Base-by-base conservation (phyloP, 2,113 vertebrate species). In the Polyodon spathula region DNA sequence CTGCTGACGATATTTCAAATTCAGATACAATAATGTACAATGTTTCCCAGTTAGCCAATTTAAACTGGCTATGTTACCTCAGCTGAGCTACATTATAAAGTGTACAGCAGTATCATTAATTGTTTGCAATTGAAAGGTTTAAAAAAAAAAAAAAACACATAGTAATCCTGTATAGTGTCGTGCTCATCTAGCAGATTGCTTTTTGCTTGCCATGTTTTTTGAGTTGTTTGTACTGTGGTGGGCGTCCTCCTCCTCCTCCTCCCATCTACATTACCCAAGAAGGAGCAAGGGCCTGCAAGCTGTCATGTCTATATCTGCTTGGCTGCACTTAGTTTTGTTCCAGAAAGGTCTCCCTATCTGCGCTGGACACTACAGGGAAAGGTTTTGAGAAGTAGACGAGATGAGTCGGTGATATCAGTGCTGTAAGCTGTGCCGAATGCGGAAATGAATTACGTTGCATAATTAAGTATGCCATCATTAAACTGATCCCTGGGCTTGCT, bases 61-160 rank as follows among this genome's bases (percentile, higher is more conserved):
- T 83, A 82, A 27, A 87, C 87, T 90, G 89, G 88, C 86, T 89
- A 87, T 54, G 85, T 92, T 93, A 94, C 91, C 91, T 95, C 90
- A 92, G 86, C 87, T 88, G 86, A 89, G 85, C 85, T 88, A 84
- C 80, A 88, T 81, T 84, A 88, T 88, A 83, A 88, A 84, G 88
- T 90, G 92, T 90, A 91, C 90, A 90, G 90, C 86, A 82, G 74
- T 89, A 84, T 86, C 78, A 83, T 70, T 83, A 76, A 80, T 84
- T 85, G 82, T 88, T 84, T 86, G 85, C 82, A 78, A 83, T 79
- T 82, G 78, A 39, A 37, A 50, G 10, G 16, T 39, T 72, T 73
- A 76, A 84, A 41, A n/a, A n/a, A n/a, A n/a, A n/a, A n/a, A n/a
- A n/a, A n/a, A n/a, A 40, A 37, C 17, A 82, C 68, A 78, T 8